Evolutionary conservation across 2,888 invertebrate species (phyloP).

Genomic region (Apomyelois bistriatella): DNA sequence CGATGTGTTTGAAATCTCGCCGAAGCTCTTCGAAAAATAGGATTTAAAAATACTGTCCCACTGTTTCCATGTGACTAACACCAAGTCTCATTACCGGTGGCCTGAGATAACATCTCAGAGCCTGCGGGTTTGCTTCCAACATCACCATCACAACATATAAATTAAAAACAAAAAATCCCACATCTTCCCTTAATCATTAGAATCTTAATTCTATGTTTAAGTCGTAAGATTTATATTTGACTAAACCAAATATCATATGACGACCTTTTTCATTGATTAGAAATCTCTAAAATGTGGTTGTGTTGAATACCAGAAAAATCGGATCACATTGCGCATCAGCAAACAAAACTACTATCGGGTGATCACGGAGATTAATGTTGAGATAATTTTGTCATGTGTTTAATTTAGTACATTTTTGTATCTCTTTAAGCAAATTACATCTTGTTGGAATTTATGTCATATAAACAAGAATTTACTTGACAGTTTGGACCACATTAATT

Average conservation of each 20-base stretch:
- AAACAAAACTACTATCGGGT: constrained; percentile 19
- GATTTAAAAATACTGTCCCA: constrained; percentile 48
- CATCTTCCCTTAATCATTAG: constrained; percentile 13
- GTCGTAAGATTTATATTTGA: constrained; percentile 7
- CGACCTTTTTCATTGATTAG: constrained; percentile 8
- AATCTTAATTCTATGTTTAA: constrained; percentile 20
- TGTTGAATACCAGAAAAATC: constrained; percentile 29
- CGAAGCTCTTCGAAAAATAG: constrained; percentile 34
- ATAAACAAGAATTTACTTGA: not conserved
- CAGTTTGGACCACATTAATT: too few species aligned
- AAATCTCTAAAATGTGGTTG: constrained; percentile 27
- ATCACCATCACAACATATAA: constrained; percentile 46
- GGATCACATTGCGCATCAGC: constrained; percentile 29
- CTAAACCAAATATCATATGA: not conserved
- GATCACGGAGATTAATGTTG: constrained; percentile 19
- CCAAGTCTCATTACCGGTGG: constrained; percentile 65
- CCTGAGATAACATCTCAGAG: constrained; percentile 57
- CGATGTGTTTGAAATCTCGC: constrained; percentile 23
- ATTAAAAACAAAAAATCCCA: constrained; percentile 35
- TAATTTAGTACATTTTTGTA: constrained; percentile 19
- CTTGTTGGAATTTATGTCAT: constrained; percentile 14
- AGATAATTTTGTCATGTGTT: constrained; percentile 20
- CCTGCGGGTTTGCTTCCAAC: constrained; percentile 47
- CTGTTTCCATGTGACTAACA: constrained; percentile 61
- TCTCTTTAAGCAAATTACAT: constrained; percentile 50